These are phyloP conservation scores for Lagenorhynchus albirostris DNA, from an alignment of 2,113 vertebrate species.

Conservation along the genomic window DNA sequence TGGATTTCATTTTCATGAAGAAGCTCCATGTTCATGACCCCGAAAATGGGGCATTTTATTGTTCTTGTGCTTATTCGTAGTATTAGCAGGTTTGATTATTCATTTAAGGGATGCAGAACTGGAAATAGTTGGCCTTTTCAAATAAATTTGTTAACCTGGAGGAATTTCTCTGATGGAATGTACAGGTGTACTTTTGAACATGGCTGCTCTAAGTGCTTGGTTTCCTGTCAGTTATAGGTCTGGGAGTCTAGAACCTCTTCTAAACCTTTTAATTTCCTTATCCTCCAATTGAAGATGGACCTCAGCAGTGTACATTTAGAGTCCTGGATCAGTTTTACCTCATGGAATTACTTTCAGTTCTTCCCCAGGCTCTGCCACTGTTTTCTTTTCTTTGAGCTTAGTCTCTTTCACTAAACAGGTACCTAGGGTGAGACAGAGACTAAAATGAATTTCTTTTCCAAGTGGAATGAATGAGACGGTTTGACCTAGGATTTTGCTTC, in stretches of 20 bases:
- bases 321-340: background rate
- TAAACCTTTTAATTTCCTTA: background rate
- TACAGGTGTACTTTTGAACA: background rate
- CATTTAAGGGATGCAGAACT: background rate
- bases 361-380: background rate
- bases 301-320: background rate
- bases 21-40: background rate
- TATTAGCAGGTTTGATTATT: slow-evolving; percentile 29
- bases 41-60: background rate
- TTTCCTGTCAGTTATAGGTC: background rate
- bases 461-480: background rate
- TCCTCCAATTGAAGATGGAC: background rate
- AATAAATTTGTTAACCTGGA: slow-evolving; percentile 12
- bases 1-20: slow-evolving; percentile 35
- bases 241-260: background rate
- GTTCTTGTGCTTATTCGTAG: background rate
- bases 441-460: background rate
- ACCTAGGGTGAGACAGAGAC: background rate
- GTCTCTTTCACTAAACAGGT: background rate
- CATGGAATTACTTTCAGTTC: background rate
- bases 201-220: background rate
- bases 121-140: slow-evolving; percentile 13
- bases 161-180: background rate
- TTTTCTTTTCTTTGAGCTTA: background rate
- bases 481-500: background rate